phyloP scores from a whole-genome alignment of 2,888 invertebrate genomes.

The Stenchaetothrips biformis region DNA sequence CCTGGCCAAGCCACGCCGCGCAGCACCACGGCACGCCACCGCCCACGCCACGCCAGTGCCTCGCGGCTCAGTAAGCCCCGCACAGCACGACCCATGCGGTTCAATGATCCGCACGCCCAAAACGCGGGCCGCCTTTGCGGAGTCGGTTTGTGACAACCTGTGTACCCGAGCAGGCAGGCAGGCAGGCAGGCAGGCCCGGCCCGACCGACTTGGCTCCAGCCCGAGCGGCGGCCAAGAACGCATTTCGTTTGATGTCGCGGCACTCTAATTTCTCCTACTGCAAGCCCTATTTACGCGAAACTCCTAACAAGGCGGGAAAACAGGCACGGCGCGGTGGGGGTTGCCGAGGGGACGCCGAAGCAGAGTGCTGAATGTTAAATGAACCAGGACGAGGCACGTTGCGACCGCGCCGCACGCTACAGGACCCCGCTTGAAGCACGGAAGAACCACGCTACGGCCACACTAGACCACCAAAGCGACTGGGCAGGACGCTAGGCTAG shows the following conservation, averaged over 20 bases:
- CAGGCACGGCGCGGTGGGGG: background rate
- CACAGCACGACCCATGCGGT: too few relatives aligned
- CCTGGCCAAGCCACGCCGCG: background rate
- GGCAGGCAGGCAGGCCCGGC: background rate
- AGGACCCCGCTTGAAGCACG: background rate
- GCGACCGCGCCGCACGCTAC: background rate
- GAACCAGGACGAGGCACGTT: conserved; percentile 6
- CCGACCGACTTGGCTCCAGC: background rate
- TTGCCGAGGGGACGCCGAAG: background rate
- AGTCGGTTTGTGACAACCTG: too few relatives aligned
- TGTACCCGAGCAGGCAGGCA: too few relatives aligned
- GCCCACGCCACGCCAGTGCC: background rate
- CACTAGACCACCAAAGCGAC: background rate
- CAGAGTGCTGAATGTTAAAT: conserved; percentile 25
- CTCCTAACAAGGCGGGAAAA: conserved; percentile 12
- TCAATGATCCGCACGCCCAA: too few relatives aligned
- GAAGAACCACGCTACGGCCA: background rate
- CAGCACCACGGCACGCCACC: background rate
- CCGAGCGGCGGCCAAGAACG: too few relatives aligned
- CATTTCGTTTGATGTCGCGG: too few relatives aligned
- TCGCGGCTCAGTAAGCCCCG: too few relatives aligned
- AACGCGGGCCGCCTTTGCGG: background rate
- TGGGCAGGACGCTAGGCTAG: background rate
- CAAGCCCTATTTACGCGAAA: conserved; percentile 21
- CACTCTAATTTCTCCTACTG: background rate